Evolutionary conservation across 2,888 invertebrate species (phyloP).

Genomic region (Nomada fabriciana): DNA sequence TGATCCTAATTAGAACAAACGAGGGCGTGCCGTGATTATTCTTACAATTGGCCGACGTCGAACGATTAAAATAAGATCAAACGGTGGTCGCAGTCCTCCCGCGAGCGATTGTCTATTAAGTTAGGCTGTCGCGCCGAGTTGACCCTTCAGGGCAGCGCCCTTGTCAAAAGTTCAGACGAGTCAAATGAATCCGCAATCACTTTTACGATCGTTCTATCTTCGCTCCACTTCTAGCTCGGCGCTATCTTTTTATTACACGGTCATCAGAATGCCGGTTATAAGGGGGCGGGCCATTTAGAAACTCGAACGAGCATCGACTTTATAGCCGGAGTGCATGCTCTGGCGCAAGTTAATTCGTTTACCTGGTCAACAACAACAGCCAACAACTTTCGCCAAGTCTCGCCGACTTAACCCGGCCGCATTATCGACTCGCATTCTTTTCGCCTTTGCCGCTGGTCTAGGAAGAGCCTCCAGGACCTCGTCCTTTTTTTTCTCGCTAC

Average conservation of each 20-base stretch:
- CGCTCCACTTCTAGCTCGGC: background rate
- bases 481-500: constrained; percentile 48
- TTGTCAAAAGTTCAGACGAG: constrained; percentile 8
- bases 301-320: background rate
- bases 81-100: too few species aligned
- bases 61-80: background rate
- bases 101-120: background rate
- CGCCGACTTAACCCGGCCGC: constrained; percentile 23
- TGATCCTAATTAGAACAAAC: constrained; percentile 42
- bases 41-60: constrained; percentile 16
- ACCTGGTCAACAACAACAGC: constrained; percentile 19
- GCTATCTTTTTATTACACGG: background rate
- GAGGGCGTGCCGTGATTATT: constrained; percentile 31
- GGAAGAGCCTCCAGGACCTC: constrained; percentile 34
- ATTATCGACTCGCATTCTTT: constrained; percentile 59
- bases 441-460: constrained; percentile 29
- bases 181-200: background rate
- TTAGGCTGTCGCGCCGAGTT: background rate
- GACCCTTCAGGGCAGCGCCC: background rate
- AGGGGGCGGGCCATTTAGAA: background rate
- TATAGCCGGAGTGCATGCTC: background rate
- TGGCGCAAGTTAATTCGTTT: constrained; percentile 16
- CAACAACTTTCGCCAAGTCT: constrained; percentile 34
- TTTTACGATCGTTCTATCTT: background rate
- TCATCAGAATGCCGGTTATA: background rate